Conservation (phyloP, 2,797 vertebrate genomes). For the Sebastes trivittatus region DNA sequence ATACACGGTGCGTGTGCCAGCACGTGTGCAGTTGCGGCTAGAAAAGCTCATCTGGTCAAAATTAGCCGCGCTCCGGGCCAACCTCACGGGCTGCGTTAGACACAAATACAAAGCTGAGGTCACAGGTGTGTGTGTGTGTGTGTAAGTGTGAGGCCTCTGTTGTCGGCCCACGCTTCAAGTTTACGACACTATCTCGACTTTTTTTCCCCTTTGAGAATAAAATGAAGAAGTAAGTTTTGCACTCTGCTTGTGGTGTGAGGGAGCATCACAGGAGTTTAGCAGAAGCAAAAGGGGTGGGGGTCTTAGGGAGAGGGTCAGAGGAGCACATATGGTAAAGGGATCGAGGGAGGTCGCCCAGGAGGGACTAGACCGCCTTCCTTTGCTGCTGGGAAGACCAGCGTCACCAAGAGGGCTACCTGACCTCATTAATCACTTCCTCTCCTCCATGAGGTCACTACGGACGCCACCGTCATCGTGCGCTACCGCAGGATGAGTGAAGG, state of each 20-base stretch:
- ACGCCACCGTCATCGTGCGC: slow-evolving; percentile 44
- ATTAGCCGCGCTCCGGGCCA: slow-evolving; percentile 53
- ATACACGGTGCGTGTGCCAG: slow-evolving; percentile 54
- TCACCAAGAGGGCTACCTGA: slow-evolving; percentile 75
- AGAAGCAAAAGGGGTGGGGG: slow-evolving; percentile 23
- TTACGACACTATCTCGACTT: slow-evolving; percentile 29
- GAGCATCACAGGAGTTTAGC: slow-evolving; percentile 52
- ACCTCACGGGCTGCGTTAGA: slow-evolving; percentile 24
- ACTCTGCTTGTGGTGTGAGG: slow-evolving; percentile 36
- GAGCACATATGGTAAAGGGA: slow-evolving; percentile 82
- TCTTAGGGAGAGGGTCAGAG: slow-evolving; percentile 64
- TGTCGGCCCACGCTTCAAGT: slow-evolving; percentile 32
- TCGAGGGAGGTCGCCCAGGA: slow-evolving; percentile 64
- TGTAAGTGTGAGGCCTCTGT: slow-evolving; percentile 11
- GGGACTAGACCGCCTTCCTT: slow-evolving; percentile 64
- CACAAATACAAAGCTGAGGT: slow-evolving; percentile 51
- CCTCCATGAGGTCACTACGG: slow-evolving; percentile 73
- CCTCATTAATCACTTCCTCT: slow-evolving; percentile 85
- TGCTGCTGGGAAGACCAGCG: slow-evolving; percentile 70
- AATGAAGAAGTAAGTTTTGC: slow-evolving; percentile 53
- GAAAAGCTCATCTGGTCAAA: slow-evolving; percentile 68
- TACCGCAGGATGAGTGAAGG: slow-evolving; percentile 59
- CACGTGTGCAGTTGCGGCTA: slow-evolving; percentile 45
- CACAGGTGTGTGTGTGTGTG: slow-evolving; percentile 61
- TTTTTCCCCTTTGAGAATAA: slow-evolving; percentile 31